Conservation (phyloP, 2,888 invertebrate genomes). For the Dinocampus coccinellae region DNA sequence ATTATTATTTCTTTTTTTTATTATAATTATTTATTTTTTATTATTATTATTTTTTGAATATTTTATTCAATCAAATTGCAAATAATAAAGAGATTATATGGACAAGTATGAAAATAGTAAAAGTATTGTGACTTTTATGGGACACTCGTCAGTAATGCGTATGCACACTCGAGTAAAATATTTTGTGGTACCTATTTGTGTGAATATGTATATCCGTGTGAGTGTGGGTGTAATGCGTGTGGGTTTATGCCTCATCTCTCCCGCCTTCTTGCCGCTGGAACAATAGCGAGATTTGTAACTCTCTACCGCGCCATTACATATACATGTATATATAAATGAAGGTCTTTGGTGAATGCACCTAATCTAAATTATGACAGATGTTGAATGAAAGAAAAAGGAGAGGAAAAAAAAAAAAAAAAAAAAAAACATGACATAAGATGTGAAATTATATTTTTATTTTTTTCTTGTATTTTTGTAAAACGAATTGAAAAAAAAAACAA, state of each 20-base stretch:
- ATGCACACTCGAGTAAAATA: slow-evolving; percentile 39
- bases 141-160: slow-evolving; percentile 10
- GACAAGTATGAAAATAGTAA: slow-evolving; percentile 45
- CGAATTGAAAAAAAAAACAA: too few species aligned
- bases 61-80: slow-evolving; percentile 44
- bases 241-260: slow-evolving; percentile 12
- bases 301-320: slow-evolving; percentile 8
- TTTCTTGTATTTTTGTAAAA: too few species aligned
- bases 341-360: too few species aligned
- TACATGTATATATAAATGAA: too few species aligned
- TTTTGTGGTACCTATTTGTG: slow-evolving; percentile 22
- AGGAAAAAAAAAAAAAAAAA: background rate
- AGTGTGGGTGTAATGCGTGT: background rate
- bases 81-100: slow-evolving; percentile 41
- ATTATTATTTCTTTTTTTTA: too few species aligned
- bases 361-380: background rate
- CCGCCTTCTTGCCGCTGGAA: slow-evolving; percentile 37
- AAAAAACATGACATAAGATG: too few species aligned
- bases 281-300: slow-evolving; percentile 49
- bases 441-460: too few species aligned
- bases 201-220: too few species aligned
- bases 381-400: background rate
- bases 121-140: slow-evolving; percentile 46
- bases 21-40: too few species aligned
- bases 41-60: too few species aligned